Percentiles rank a stretch among this genome's conserved stretches.
phyloP scores from a whole-genome alignment of 37 sponge, comb jelly and placozoan species.

The Dysidea cf. avara region DNA sequence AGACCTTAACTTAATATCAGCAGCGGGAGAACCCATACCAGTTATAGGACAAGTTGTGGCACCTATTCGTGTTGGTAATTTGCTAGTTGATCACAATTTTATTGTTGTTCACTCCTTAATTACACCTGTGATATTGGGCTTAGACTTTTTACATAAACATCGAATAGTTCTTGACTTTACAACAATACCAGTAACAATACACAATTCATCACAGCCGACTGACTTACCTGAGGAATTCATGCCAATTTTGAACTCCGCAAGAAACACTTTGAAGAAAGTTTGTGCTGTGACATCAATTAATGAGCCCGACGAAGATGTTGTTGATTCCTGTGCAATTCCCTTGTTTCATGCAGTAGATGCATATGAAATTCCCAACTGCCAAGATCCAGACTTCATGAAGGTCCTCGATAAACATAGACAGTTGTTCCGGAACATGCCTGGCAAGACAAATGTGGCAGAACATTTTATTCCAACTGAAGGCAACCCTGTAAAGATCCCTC shows the following conservation, averaged over 20 bases:
- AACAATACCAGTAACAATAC: too few species aligned
- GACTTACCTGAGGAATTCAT: too few species aligned
- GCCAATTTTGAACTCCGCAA: neutral
- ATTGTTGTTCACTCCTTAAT: slow-evolving; percentile 11
- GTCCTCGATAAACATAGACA: slow-evolving; percentile 1
- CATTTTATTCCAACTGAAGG: slow-evolving; percentile 14
- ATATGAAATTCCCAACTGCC: too few species aligned
- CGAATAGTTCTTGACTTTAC: slow-evolving; percentile 8
- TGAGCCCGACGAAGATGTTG: too few species aligned
- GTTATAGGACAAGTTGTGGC: slow-evolving; percentile 2
- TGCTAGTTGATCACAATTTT: slow-evolving; percentile 6
- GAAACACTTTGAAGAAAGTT: too few species aligned
- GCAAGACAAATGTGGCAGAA: neutral
- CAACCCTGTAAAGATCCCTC: slow-evolving; percentile 11
- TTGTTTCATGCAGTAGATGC: too few species aligned
- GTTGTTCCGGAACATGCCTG: slow-evolving; percentile 5
- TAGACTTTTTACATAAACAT: slow-evolving; percentile 15
- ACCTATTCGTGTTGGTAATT: slow-evolving; percentile 6
- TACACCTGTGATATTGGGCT: slow-evolving; percentile 14
- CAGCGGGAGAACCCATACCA: slow-evolving; percentile 8
- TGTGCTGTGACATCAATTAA: too few species aligned
- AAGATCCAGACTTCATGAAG: too few species aligned
- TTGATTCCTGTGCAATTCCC: too few species aligned
- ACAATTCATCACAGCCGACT: too few species aligned
- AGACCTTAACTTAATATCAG: neutral